phyloP scores from a whole-genome alignment of 2,113 vertebrate species.

The Choloepus hoffmanni region DNA sequence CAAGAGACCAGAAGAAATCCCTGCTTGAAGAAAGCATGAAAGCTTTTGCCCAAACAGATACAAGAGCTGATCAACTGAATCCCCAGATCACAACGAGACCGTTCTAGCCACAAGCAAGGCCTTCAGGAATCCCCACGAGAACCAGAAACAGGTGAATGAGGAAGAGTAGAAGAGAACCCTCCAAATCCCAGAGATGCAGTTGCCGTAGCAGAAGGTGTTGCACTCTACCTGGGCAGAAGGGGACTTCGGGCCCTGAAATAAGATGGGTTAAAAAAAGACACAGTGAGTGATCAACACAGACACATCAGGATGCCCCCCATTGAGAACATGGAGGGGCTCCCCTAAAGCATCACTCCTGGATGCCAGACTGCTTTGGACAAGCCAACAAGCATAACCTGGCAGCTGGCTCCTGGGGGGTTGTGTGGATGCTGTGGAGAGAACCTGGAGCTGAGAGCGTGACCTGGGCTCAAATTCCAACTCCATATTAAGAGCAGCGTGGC shows the following conservation, averaged over 20 bases:
- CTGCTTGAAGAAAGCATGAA: neutral
- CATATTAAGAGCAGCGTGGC: neutral
- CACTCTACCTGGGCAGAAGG: slow-evolving; percentile 91
- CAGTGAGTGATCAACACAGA: neutral
- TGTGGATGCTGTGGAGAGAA: neutral
- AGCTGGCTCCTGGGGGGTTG: too few species aligned
- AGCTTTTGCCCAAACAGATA: neutral
- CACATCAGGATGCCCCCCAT: accelerated
- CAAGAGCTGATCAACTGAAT: neutral
- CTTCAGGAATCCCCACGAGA: neutral
- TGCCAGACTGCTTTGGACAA: neutral
- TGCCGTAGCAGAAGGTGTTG: slow-evolving; percentile 54
- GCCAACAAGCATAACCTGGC: accelerated
- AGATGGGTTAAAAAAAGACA: slow-evolving; percentile 83
- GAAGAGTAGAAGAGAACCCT: neutral
- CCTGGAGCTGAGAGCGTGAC: accelerated
- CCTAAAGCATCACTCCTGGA: accelerated
- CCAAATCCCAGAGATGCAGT: neutral
- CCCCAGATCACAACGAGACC: neutral
- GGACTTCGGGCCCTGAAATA: slow-evolving; percentile 91
- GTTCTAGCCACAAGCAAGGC: neutral
- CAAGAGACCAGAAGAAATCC: neutral
- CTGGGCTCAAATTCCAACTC: neutral
- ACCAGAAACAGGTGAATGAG: neutral
- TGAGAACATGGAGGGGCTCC: neutral